Evolutionary conservation across 2,797 vertebrate species (phyloP).

Genomic region (Lacerta bilineata): DNA sequence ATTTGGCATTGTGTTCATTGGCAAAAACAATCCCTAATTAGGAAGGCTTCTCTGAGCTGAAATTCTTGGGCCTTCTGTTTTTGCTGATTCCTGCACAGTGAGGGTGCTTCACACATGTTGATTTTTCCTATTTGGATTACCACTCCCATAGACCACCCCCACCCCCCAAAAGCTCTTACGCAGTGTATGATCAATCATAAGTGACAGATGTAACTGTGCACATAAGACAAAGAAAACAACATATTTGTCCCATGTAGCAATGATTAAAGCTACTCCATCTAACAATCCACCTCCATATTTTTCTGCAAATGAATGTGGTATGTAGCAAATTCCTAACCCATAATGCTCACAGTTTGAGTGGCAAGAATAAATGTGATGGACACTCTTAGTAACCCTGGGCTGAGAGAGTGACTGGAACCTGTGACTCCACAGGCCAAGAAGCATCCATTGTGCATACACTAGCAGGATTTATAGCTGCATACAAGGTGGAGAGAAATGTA

Average conservation of each 20-base stretch:
- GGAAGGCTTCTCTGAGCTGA: slow-evolving; percentile 9
- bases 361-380: too few species aligned
- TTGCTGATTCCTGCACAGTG: slow-evolving; percentile 18
- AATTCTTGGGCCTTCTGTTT: slow-evolving; percentile 17
- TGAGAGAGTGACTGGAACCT: background rate
- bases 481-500: background rate
- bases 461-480: background rate
- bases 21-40: slow-evolving; percentile 21
- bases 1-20: slow-evolving; percentile 33
- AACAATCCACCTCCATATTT: background rate
- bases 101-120: background rate
- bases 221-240: background rate
- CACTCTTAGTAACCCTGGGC: background rate
- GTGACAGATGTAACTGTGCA: background rate
- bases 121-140: background rate
- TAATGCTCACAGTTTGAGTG: background rate
- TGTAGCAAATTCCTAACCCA: too few species aligned
- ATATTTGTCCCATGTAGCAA: background rate
- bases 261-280: background rate
- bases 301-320: background rate
- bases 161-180: background rate
- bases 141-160: background rate
- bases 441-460: background rate
- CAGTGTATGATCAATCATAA: background rate
- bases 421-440: background rate